Base-by-base conservation (phyloP, 2,797 vertebrate species). In the Sparidentex hasta region DNA sequence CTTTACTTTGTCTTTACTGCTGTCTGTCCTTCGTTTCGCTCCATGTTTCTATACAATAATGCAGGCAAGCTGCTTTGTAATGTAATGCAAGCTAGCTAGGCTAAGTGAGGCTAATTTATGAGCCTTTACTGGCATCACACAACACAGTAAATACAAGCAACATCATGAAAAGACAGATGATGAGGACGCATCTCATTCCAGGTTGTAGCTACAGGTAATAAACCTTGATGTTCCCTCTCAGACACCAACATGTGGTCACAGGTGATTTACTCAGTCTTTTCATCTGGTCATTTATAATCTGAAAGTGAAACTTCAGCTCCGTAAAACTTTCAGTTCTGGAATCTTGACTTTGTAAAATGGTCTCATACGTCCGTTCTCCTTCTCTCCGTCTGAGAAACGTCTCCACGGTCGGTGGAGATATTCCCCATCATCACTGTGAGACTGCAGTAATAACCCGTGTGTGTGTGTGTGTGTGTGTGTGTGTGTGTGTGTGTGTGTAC, bases 361-460 rank as follows among this genome's bases (percentile, higher is more conserved):
- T 58, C 21, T 29, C 58, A 33, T 33, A 33, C 29, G 5, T 33
- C 29, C 29, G 5, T 33, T 33, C 29, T 33, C 2, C 11, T 3
- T 17, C 25, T 33, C 7, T 18, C 29, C 20, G 9, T 62, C 16
- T 59, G 58, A 47, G 71, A 51, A 66, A 76, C 29, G 52, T 48
- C 74, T 62, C 67, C 57, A 71, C 18, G 16, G 61, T 63, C 46
- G 56, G 44, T 14, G 44, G 78, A 62, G 73, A 74, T 11, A 46
- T 74, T 83, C 69, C 71, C 66, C 81, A 71, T 83, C 83, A 77
- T 85, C 83, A 70, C 54, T 64, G 70, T 56, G 73, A 65, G 70
- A 62, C 73, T 66, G 65, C 29, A 74, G 1, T 87, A 84, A 81
- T 80, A 69, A 83, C 74, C 68, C 14, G 65, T 82, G 61, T 74